Conservation (phyloP, 2,113 vertebrate species). For the Tychaedon coryphoeus region DNA sequence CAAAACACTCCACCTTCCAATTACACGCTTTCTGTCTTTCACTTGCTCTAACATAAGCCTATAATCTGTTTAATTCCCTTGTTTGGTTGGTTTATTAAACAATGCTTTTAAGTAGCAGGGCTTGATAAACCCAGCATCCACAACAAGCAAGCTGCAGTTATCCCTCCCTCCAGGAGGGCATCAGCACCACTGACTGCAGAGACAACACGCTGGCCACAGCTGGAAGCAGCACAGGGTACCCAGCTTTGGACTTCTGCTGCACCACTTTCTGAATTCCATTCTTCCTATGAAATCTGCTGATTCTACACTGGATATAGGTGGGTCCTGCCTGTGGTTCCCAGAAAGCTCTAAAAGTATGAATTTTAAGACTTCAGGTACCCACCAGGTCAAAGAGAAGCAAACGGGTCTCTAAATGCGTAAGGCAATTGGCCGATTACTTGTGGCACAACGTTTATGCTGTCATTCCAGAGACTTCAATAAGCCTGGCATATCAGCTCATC, state of each 20-base stretch:
- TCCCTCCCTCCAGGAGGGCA: background rate
- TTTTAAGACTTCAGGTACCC: background rate
- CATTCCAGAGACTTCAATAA: background rate
- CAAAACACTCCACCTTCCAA: conserved; percentile 56
- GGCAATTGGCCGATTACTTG: background rate
- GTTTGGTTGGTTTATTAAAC: conserved; percentile 38
- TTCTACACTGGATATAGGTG: background rate
- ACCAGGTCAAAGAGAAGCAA: background rate
- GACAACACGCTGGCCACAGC: rapidly evolving
- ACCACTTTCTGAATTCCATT: background rate
- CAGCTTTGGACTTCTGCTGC: background rate
- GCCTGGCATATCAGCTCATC: background rate
- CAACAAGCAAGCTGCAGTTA: background rate
- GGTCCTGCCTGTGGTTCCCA: background rate
- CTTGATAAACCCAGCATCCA: background rate
- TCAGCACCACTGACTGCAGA: background rate
- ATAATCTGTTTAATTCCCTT: conserved; percentile 60
- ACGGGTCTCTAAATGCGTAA: background rate
- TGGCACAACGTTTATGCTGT: background rate
- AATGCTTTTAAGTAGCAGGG: conserved; percentile 14
- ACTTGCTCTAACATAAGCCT: conserved; percentile 3
- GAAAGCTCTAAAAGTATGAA: background rate
- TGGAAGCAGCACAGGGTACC: background rate
- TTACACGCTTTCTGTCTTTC: conserved; percentile 23
- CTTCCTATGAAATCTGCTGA: background rate